These are phyloP conservation scores for Tetropium fuscum DNA, from an alignment of 2,888 invertebrate species.

Conservation along the genomic window DNA sequence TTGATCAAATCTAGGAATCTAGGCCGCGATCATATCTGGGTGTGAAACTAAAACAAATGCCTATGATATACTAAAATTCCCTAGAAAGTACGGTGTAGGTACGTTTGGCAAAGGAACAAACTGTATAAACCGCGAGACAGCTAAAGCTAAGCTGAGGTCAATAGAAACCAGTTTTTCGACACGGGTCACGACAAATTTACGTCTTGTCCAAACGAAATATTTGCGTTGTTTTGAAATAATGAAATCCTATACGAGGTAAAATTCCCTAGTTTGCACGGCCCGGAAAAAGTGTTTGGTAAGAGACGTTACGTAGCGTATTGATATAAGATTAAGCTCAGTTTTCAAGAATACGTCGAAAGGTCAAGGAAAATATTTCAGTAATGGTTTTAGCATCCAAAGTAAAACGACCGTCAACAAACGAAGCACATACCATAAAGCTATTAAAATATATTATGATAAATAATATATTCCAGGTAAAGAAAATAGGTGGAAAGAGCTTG, in stretches of 20 bases:
- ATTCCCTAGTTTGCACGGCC: not conserved
- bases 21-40: no score
- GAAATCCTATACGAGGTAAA: not conserved
- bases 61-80: not conserved
- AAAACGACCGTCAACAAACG: no score
- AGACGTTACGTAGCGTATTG: no score
- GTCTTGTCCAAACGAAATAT: conserved; percentile 9
- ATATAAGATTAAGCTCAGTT: not conserved
- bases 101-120: conserved; percentile 23
- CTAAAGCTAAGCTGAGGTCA: conserved; percentile 37
- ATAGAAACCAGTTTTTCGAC: conserved; percentile 34
- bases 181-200: conserved; percentile 33
- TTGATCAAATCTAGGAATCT: no score
- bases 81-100: conserved; percentile 28
- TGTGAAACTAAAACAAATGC: conserved; percentile 3
- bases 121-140: conserved; percentile 28
- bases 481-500: no score
- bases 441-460: no score
- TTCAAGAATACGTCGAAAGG: not conserved
- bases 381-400: no score
- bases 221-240: not conserved
- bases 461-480: no score
- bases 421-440: no score
- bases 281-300: not conserved
- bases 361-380: not conserved